phyloP scores from a whole-genome alignment of 2,797 vertebrate species.

The Menidia menidia region DNA sequence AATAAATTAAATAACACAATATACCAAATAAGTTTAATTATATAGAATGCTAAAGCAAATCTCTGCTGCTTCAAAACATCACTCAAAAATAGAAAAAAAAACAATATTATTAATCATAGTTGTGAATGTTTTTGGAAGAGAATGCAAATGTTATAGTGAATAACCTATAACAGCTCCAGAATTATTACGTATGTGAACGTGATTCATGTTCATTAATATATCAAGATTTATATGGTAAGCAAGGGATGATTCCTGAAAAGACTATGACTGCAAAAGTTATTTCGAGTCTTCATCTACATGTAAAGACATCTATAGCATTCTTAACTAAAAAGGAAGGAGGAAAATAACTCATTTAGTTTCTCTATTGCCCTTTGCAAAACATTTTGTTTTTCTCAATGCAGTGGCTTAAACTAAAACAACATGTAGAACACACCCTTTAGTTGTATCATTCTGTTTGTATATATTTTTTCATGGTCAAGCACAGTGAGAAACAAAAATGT shows the following conservation, averaged over 20 bases:
- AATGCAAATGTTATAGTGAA: neutral
- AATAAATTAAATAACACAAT: too few relatives aligned
- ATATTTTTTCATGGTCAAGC: conserved; percentile 19
- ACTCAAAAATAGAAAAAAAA: neutral
- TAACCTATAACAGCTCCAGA: neutral
- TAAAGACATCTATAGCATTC: too few relatives aligned
- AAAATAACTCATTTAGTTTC: conserved; percentile 3
- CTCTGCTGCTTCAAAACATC: too few relatives aligned
- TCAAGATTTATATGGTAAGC: neutral
- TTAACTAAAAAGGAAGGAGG: too few relatives aligned
- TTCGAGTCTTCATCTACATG: too few relatives aligned
- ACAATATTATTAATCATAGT: neutral
- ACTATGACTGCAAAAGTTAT: too few relatives aligned
- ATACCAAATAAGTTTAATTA: too few relatives aligned
- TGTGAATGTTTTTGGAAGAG: neutral
- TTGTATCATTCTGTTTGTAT: too few relatives aligned
- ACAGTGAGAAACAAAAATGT: conserved; percentile 43
- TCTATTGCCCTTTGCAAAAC: conserved; percentile 32
- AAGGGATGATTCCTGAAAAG: too few relatives aligned
- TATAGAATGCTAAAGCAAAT: too few relatives aligned
- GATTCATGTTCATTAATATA: conserved; percentile 7
- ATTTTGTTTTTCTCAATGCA: conserved; percentile 19
- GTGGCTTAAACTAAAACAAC: conserved; percentile 40
- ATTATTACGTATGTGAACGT: neutral
- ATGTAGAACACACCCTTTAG: conserved; percentile 45